Conservation (phyloP, 2,888 invertebrate genomes). For the Acleris cristana region DNA sequence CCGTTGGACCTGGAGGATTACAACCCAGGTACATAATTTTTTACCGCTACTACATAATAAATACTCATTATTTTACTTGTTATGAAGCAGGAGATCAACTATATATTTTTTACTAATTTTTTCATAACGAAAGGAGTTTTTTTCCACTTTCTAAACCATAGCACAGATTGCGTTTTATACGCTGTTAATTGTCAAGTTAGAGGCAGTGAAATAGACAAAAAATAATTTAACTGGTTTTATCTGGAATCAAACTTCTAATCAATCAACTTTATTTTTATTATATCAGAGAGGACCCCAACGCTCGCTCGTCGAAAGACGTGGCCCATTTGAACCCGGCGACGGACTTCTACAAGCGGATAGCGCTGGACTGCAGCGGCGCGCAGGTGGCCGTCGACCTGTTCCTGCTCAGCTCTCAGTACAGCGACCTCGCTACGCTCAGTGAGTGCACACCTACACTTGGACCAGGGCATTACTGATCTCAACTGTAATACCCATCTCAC, state of each 20-base stretch:
- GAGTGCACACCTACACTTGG: slow-evolving; percentile 57
- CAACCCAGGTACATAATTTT: slow-evolving; percentile 82
- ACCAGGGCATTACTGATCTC: no score
- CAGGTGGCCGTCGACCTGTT: slow-evolving; percentile 98
- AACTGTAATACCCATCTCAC: no score
- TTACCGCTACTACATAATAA: not conserved
- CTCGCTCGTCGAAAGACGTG: slow-evolving; percentile 91
- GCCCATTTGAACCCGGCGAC: slow-evolving; percentile 96
- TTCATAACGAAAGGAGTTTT: no score
- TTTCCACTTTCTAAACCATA: no score
- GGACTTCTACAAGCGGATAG: slow-evolving; percentile 96
- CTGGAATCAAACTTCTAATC: no score
- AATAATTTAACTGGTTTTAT: no score
- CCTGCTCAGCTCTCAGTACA: slow-evolving; percentile 95
- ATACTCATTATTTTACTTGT: no score
- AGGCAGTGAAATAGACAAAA: no score
- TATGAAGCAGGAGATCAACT: not conserved
- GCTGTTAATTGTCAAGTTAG: no score
- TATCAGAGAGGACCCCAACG: slow-evolving; percentile 92
- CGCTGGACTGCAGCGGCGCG: slow-evolving; percentile 97
- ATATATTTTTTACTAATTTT: no score
- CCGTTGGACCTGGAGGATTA: slow-evolving; percentile 94
- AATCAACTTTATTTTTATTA: slow-evolving; percentile 17
- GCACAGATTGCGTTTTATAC: no score
- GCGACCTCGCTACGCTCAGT: slow-evolving; percentile 97